phyloP scores from a whole-genome alignment of 1,140 invertebrate species.

The Philopotamus ludificatus region DNA sequence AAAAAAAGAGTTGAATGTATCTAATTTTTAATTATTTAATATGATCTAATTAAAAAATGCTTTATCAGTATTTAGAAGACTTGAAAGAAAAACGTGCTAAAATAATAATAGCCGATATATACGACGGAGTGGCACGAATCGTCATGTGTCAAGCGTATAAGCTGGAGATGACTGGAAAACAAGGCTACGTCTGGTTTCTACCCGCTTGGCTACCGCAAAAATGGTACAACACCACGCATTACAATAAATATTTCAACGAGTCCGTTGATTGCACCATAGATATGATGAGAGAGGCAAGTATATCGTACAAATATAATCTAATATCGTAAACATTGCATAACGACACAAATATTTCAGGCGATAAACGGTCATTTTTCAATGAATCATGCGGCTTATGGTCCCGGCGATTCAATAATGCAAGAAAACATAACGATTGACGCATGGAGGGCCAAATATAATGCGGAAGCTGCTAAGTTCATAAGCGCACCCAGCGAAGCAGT shows the following conservation, averaged over 20 bases:
- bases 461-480: conserved; percentile 25
- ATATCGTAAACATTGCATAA: background rate
- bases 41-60: too few species aligned
- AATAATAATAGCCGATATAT: conserved; percentile 82
- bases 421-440: conserved; percentile 62
- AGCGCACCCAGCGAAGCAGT: conserved; percentile 21
- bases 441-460: conserved; percentile 58
- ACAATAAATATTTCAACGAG: conserved; percentile 54
- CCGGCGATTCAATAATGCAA: conserved; percentile 63
- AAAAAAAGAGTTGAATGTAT: too few species aligned
- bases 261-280: conserved; percentile 61
- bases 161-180: conserved; percentile 63
- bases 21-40: too few species aligned
- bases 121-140: conserved; percentile 61
- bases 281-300: conserved; percentile 60
- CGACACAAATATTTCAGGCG: conserved; percentile 54
- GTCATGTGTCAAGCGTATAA: conserved; percentile 77
- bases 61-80: conserved; percentile 65
- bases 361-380: conserved; percentile 76
- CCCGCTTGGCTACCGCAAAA: conserved; percentile 68
- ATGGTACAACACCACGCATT: conserved; percentile 68
- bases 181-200: conserved; percentile 83
- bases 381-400: conserved; percentile 67
- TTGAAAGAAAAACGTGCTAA: conserved; percentile 63
- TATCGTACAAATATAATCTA: background rate